A percentile compares a stretch with the other conserved stretches of the same genome.
Evolutionary conservation across 2,888 invertebrate species (phyloP).

Genomic region (Lycaena phlaeas): DNA sequence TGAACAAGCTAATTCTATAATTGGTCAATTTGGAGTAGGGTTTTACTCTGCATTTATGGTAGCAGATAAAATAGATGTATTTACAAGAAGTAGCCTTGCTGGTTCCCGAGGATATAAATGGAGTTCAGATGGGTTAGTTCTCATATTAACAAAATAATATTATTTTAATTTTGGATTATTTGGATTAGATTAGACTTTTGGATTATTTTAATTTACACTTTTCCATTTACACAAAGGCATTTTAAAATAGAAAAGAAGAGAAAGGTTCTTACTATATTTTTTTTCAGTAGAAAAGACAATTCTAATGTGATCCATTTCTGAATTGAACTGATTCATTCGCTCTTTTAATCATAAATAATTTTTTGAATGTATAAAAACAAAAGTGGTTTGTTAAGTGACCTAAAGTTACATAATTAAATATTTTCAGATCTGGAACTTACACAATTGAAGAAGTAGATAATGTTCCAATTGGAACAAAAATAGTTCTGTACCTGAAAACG

Average conservation of each 20-base stretch:
- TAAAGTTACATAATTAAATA: conserved; percentile 1
- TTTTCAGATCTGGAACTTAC: conserved; percentile 84
- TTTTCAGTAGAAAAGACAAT: no score
- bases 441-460: conserved; percentile 90
- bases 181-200: no score
- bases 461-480: conserved; percentile 92
- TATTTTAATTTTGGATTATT: conserved; percentile 5
- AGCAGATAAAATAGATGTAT: conserved; percentile 94
- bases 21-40: conserved; percentile 98
- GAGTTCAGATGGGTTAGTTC: conserved; percentile 89
- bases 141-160: neutral
- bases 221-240: no score
- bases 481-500: conserved; percentile 89
- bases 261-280: no score
- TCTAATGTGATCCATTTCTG: no score
- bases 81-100: conserved; percentile 78
- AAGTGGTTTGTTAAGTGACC: no score
- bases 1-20: conserved; percentile 81
- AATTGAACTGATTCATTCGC: no score
- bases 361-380: no score
- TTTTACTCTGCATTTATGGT: conserved; percentile 99
- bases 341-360: no score
- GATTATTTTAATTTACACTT: no score
- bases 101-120: conserved; percentile 85
- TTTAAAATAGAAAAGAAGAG: no score